A percentile compares a stretch with the other conserved stretches of the same genome.
Conservation (phyloP, 2,113 vertebrate genomes). For the Ia io region DNA sequence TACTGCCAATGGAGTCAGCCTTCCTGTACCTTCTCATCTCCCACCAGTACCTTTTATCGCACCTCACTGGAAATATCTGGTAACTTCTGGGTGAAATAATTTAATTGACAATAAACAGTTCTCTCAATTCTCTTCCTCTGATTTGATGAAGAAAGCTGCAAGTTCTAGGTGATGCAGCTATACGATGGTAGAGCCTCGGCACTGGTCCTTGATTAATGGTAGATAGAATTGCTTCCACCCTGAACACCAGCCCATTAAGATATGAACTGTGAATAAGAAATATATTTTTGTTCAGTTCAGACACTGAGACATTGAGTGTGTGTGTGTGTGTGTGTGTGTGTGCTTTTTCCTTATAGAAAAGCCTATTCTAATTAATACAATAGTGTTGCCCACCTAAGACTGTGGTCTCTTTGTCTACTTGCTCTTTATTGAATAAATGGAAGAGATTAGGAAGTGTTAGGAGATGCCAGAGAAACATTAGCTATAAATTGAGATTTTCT, state of each 20-base stretch:
- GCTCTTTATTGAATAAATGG: not conserved
- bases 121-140: not conserved
- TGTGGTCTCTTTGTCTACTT: not conserved
- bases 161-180: not conserved
- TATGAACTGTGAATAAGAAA: not conserved
- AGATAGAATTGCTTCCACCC: not conserved
- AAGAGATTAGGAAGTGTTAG: not conserved
- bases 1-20: not conserved
- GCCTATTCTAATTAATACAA: not conserved
- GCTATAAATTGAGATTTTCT: not conserved
- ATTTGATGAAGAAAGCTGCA: not conserved
- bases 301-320: not conserved
- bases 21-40: not conserved
- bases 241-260: not conserved
- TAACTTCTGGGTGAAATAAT: not conserved
- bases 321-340: not conserved
- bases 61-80: not conserved
- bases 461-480: not conserved
- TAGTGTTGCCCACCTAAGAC: not conserved
- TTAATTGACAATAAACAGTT: not conserved
- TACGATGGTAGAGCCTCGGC: not conserved
- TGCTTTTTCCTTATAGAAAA: not conserved
- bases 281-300: not conserved
- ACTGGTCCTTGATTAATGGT: not conserved
- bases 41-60: not conserved